These are phyloP conservation scores for Amphiprion ocellaris DNA, from an alignment of 2,113 vertebrate genomes.

Conservation along the genomic window DNA sequence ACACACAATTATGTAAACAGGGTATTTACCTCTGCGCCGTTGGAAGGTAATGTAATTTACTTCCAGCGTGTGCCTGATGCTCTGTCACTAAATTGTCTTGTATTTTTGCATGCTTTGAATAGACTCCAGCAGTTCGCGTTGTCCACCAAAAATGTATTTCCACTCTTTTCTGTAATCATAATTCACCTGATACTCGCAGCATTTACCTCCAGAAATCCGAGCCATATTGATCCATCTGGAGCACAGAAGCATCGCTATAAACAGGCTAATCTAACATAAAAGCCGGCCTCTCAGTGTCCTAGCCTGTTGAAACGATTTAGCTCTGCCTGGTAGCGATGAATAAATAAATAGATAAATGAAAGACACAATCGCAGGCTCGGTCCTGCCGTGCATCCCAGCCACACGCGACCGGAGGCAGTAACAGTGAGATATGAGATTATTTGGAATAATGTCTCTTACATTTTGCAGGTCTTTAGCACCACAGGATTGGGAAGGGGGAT, in stretches of 20 bases:
- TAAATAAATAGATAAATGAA: constrained; percentile 81
- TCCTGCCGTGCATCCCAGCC: constrained; percentile 42
- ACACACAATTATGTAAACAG: constrained; percentile 72
- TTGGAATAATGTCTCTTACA: constrained; percentile 36
- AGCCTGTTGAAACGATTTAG: constrained; percentile 73
- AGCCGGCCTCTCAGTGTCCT: constrained; percentile 59
- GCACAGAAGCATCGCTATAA: constrained; percentile 66
- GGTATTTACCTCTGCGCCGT: constrained; percentile 60
- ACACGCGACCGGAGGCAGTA: constrained; percentile 39
- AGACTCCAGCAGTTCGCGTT: constrained; percentile 44
- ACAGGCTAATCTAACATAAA: constrained; percentile 81
- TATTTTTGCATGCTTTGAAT: constrained; percentile 55
- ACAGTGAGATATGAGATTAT: constrained; percentile 60
- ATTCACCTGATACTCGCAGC: constrained; percentile 61
- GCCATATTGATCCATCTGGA: constrained; percentile 74
- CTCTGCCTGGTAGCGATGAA: constrained; percentile 78
- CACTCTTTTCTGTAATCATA: constrained; percentile 66
- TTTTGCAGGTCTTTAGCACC: constrained; percentile 40
- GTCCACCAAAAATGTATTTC: constrained; percentile 60
- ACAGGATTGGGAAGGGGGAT: not conserved
- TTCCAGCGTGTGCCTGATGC: constrained; percentile 18
- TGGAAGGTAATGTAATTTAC: constrained; percentile 61
- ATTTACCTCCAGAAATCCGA: constrained; percentile 68
- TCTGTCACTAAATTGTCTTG: constrained; percentile 25
- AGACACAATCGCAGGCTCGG: constrained; percentile 50